Evolutionary conservation across 2,888 invertebrate species (phyloP).

Genomic region (Metopia argyrocephala): DNA sequence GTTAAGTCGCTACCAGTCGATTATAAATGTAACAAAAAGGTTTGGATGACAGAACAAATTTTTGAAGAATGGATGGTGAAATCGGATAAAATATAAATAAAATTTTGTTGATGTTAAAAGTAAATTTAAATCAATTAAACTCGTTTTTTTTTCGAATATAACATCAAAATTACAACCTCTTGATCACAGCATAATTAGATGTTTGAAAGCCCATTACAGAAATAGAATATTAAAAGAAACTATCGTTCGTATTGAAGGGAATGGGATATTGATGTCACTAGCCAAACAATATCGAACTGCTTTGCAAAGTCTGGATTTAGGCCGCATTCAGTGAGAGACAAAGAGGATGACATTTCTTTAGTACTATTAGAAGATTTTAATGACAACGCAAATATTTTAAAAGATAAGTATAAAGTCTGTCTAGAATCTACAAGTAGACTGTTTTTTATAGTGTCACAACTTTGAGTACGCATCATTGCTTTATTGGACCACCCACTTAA

Average conservation of each 20-base stretch:
- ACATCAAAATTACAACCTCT: slow-evolving; percentile 1
- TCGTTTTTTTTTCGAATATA: slow-evolving; percentile 6
- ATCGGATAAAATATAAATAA: too few species aligned
- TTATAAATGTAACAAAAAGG: too few species aligned
- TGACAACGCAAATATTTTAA: background rate
- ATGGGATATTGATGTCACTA: slow-evolving; percentile 19
- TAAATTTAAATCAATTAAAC: slow-evolving; percentile 3
- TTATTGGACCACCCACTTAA: too few species aligned
- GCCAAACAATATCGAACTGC: background rate
- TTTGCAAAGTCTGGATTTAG: background rate
- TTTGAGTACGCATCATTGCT: too few species aligned
- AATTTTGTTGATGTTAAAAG: background rate
- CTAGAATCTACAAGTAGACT: background rate
- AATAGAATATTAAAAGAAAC: slow-evolving; percentile 22
- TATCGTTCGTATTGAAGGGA: slow-evolving; percentile 5
- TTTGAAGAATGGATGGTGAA: too few species aligned
- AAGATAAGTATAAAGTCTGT: background rate
- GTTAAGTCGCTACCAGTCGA: too few species aligned
- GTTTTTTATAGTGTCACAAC: too few species aligned
- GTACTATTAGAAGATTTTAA: background rate
- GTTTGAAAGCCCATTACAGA: slow-evolving; percentile 8
- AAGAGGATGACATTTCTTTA: background rate
- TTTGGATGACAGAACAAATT: too few species aligned
- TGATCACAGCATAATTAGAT: background rate
- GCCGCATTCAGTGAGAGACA: background rate